Percentiles rank a stretch among this genome's conserved stretches.
phyloP scores from a whole-genome alignment of 2,888 invertebrate species.

The Drosophila borborema region DNA sequence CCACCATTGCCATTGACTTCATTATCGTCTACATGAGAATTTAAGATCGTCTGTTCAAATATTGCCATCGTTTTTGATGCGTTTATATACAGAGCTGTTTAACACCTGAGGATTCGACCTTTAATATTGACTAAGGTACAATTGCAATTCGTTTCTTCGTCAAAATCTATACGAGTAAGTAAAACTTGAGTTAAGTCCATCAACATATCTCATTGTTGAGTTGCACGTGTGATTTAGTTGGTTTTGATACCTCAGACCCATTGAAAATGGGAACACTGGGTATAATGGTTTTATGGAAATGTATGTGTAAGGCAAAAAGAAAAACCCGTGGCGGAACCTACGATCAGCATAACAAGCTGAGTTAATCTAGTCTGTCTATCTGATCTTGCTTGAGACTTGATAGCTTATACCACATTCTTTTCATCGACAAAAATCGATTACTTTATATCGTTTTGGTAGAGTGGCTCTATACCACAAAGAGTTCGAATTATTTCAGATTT shows the following conservation, averaged over 20 bases:
- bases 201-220: neutral
- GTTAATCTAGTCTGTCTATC: neutral
- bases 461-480: too few relatives aligned
- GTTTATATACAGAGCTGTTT: constrained; percentile 1
- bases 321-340: neutral
- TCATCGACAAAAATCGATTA: neutral
- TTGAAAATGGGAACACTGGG: neutral
- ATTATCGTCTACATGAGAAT: constrained; percentile 17
- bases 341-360: neutral
- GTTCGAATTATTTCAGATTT: neutral
- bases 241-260: neutral
- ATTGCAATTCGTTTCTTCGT: neutral
- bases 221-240: neutral
- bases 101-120: constrained; percentile 1
- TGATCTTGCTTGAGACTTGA: neutral
- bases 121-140: neutral
- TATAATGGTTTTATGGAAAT: neutral
- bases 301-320: neutral
- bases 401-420: neutral
- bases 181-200: neutral
- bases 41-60: constrained; percentile 7
- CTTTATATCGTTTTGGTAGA: neutral
- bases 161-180: neutral
- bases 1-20: constrained; percentile 17
- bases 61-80: constrained; percentile 6